Base-by-base conservation (phyloP, 37 sponge, comb jelly and placozoan genomes). In the Axinella damicornis region DNA sequence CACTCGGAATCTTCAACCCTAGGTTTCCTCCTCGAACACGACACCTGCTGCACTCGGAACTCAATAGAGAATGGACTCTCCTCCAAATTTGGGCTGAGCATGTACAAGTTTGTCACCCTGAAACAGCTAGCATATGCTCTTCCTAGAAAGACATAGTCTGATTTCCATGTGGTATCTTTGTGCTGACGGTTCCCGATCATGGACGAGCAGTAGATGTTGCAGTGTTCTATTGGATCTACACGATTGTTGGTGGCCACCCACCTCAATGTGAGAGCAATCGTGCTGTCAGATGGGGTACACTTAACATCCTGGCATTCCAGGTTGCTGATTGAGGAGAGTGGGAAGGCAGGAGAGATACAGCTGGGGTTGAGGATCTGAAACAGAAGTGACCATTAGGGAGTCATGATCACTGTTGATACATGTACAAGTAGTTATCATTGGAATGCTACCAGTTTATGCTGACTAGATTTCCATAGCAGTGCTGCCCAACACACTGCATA, bases 161-260 rank as follows among this genome's bases (percentile, higher is more conserved):
- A 78, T 64, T 71, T 71, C 87, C 87, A 86, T 0, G 59, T 13
- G 53, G 67, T 16, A 21, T 54, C 57, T 69, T 24, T 69, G 33
- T 19, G 35, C 36, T 65, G 38, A 0, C 15, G 24, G 40, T 46
- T 32, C 20, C 18, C 81, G 22, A 69, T 38, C 2, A 72, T 52
- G 33, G 54, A 32, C 0, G 60, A 39, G 25, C 32, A 18, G 68
- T 92, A 92, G 46, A 92, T 83, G 52, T 92, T 92, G 84, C 64
- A 71, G 69, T 92, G 88, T 19, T 83, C 81, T 18, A 87, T 79
- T 27, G 88, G 83, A 65, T 92, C 92, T 24, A 34, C 28, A 32
- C 69, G 62, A 40, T 69, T 63, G 74, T 77, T 41, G 22, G 52
- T 15, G 5, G 41, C 33, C 31, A 20, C 32, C 92, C 92, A 92